These are phyloP conservation scores for Puma concolor DNA, from an alignment of 2,113 vertebrate genomes.

Conservation along the genomic window DNA sequence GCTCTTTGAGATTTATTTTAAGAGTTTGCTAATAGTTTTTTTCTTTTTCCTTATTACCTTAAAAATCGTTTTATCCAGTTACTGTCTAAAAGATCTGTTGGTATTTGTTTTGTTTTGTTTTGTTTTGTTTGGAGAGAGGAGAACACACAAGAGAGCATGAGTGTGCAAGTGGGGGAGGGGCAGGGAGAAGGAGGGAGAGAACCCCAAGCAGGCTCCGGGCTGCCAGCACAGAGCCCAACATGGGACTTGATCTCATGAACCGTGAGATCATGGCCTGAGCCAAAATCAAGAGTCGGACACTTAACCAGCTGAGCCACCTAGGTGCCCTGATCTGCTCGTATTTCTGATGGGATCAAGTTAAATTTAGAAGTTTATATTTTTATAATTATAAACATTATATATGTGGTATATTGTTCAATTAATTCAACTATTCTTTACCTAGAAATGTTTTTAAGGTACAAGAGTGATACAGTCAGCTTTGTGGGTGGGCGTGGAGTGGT, in stretches of 20 bases:
- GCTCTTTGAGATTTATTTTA: neutral
- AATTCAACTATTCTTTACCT: neutral
- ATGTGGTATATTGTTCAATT: neutral
- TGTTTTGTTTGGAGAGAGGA: no score
- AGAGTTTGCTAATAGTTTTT: neutral
- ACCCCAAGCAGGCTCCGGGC: no score
- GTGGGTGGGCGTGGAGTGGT: neutral
- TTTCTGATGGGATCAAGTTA: neutral
- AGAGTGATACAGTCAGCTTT: neutral
- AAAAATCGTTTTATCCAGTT: neutral
- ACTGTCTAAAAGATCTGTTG: neutral
- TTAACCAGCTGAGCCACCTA: no score
- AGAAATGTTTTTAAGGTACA: neutral
- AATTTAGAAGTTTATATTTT: conserved; percentile 9
- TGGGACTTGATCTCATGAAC: no score
- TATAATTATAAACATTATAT: neutral
- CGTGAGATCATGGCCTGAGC: no score
- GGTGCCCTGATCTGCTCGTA: neutral
- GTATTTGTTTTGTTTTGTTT: neutral
- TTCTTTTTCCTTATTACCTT: neutral
- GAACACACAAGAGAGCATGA: no score
- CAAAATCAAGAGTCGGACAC: no score
- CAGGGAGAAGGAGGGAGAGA: no score
- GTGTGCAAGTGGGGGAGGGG: no score
- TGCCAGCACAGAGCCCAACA: no score